phyloP scores from a whole-genome alignment of 2,888 invertebrate species.

The Lordiphosa fenestrarum region DNA sequence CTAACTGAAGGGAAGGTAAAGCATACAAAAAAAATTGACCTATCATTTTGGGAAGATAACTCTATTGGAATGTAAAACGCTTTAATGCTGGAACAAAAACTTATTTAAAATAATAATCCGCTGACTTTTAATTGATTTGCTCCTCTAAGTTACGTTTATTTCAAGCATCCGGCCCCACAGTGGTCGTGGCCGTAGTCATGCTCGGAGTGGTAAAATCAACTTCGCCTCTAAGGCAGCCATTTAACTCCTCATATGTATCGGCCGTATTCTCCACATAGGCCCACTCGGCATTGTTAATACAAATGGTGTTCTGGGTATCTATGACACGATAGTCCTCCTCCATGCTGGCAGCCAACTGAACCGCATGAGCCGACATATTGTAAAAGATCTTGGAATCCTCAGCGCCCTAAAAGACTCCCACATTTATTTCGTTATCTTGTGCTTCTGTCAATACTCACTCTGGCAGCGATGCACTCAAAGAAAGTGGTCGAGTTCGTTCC shows the following conservation, averaged over 20 bases:
- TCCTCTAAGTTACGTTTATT: too few species aligned
- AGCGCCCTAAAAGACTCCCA: constrained; percentile 22
- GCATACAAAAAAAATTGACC: too few species aligned
- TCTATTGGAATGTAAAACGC: too few species aligned
- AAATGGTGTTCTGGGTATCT: constrained; percentile 15
- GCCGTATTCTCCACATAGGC: constrained; percentile 31
- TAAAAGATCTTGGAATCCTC: constrained; percentile 42
- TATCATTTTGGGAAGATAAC: too few species aligned
- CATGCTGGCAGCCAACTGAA: constrained; percentile 5
- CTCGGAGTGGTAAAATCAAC: neutral
- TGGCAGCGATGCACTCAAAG: constrained; percentile 44
- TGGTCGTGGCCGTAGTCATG: too few species aligned
- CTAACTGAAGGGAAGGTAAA: too few species aligned
- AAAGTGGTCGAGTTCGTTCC: constrained; percentile 27
- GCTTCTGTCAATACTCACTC: neutral
- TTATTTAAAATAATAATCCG: too few species aligned
- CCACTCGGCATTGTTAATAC: constrained; percentile 38
- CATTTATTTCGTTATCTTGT: too few species aligned
- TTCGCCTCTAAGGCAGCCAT: constrained; percentile 27
- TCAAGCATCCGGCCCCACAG: too few species aligned
- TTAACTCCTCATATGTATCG: constrained; percentile 32
- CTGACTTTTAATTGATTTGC: too few species aligned
- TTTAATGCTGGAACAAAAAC: too few species aligned
- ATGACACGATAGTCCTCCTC: constrained; percentile 9
- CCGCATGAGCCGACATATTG: constrained; percentile 33